These are phyloP conservation scores for Mus spicilegus DNA, from an alignment of 2,113 vertebrate genomes.

Conservation along the genomic window DNA sequence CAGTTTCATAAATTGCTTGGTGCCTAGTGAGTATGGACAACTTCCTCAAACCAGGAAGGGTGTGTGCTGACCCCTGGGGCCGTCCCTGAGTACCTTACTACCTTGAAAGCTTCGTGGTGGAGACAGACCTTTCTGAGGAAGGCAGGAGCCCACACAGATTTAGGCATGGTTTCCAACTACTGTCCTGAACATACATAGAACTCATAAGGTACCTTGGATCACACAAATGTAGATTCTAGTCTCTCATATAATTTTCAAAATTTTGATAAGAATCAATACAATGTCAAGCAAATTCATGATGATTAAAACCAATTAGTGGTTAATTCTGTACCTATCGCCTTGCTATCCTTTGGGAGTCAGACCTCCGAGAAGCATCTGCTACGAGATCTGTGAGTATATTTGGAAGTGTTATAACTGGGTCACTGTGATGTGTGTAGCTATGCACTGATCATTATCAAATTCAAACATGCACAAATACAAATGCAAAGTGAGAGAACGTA, in stretches of 20 bases:
- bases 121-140: background rate
- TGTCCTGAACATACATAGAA: background rate
- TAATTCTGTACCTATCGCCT: background rate
- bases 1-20: background rate
- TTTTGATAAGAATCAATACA: background rate
- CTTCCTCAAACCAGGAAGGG: background rate
- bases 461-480: conserved; percentile 33
- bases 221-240: background rate
- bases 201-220: background rate
- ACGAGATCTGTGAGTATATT: background rate
- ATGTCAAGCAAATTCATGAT: background rate
- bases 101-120: background rate
- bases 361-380: background rate
- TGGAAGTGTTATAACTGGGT: conserved; percentile 44
- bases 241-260: background rate
- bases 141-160: background rate
- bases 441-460: conserved; percentile 20
- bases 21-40: background rate
- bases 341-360: background rate
- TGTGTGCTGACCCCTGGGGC: background rate
- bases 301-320: background rate
- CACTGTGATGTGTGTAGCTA: background rate
- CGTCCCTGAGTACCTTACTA: background rate
- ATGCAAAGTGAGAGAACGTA: background rate
- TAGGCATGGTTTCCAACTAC: background rate